Evolutionary conservation across 2,113 vertebrate genomes (phyloP).

Genomic region (Corythaeola cristata): DNA sequence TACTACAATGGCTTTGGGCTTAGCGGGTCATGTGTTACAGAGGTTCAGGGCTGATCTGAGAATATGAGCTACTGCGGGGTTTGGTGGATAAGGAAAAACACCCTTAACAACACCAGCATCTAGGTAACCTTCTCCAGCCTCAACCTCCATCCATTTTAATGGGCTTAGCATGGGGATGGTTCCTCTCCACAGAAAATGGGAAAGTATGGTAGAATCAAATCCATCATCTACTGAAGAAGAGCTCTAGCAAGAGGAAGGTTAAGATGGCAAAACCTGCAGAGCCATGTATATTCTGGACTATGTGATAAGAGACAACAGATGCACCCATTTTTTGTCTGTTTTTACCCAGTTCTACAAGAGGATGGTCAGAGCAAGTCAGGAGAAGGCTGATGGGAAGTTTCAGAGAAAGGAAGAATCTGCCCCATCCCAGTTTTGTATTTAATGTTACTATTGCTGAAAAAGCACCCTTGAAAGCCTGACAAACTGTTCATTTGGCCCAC

Average conservation of each 20-base stretch:
- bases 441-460: not conserved
- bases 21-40: not conserved
- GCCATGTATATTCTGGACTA: not conserved
- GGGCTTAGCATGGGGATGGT: not conserved
- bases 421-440: not conserved
- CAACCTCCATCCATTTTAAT: not conserved
- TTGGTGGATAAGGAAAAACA: not conserved
- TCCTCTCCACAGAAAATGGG: not conserved
- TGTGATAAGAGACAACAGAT: not conserved
- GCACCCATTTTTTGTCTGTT: rapidly evolving
- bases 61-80: not conserved
- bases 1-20: not conserved
- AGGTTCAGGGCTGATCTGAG: not conserved
- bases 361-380: not conserved
- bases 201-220: not conserved
- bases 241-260: not conserved
- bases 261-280: not conserved
- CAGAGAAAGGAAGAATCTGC: not conserved
- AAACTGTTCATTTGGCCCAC: not conserved
- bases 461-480: not conserved
- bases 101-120: not conserved
- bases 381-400: not conserved
- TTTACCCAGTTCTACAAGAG: not conserved
- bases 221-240: not conserved
- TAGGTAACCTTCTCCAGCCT: not conserved